Evolutionary conservation across 2,888 invertebrate species (phyloP), one percentile per base, ranked within the genome.

Genomic region (Ornithoptera alexandrae): DNA sequence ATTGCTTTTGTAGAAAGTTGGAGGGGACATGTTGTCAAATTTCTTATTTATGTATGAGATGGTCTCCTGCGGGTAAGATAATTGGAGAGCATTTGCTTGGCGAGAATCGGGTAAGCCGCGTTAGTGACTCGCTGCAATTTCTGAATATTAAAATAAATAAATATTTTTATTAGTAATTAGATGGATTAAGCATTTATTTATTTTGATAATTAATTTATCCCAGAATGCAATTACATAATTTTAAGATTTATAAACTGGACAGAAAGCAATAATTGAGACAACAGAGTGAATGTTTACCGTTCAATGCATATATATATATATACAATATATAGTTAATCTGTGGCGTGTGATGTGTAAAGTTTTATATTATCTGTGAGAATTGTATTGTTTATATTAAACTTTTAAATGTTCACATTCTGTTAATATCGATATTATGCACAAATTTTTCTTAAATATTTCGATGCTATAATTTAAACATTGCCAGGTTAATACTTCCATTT

Each of bases 401-500:
- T 59, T 68, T 63, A 30, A 3, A 57, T 24, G 30, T 58, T 15
- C 50, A 18, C 56, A 6, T 63, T 53, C 22, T 24, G 22, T 63
- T 56, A 30, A 56, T 22, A 15, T 61, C 42, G 30, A 69, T 68
- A 70, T 42, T 59, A 56, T 70, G 73, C 77, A 78, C 79, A 79
- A 79, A 74, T 72, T 71, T 76, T 75, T 73, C 68, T 61, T 24
- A 57, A 62, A 58, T 62, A 72, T 74, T 73, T 74, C 62, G 72
- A 75, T 74, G 78, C 75, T 75, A 76, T 74, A 72, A 73, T 75
- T 77, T 80, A 77, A 80, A 82, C 75, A 81, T 80, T 79, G 81
- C 81, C 82, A 81, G 75, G 73, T 73, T 76, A 74, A 75, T 70
- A 65, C 79, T 80, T 81, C 80, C 79, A 80, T 79, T 77, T 76